These are phyloP conservation scores for Tinea pellionella DNA, from an alignment of 2,888 invertebrate genomes.

Conservation along the genomic window DNA sequence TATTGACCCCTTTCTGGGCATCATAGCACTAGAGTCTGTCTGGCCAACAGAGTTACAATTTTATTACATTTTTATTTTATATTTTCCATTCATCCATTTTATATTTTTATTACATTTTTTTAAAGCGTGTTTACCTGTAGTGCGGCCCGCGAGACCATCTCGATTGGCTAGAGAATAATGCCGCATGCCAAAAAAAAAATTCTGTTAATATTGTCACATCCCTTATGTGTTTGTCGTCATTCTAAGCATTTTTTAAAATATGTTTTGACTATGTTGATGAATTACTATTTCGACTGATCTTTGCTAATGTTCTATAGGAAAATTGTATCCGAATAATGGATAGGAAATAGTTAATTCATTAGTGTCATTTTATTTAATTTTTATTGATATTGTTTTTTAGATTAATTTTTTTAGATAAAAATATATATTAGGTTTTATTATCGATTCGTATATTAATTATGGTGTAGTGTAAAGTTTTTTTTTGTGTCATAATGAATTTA, in stretches of 20 bases:
- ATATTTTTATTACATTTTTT: too few species aligned
- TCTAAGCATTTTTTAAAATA: neutral
- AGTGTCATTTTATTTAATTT: neutral
- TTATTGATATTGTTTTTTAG: neutral
- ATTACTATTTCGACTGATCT: neutral
- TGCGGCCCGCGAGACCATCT: too few species aligned
- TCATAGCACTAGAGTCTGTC: too few species aligned
- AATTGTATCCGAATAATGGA: neutral
- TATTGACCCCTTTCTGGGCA: too few species aligned
- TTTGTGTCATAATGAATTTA: conserved; percentile 19
- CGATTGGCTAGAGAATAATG: too few species aligned
- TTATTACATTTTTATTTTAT: too few species aligned
- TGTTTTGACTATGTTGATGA: neutral
- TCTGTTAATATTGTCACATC: too few species aligned
- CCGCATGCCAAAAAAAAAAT: too few species aligned
- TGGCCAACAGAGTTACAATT: too few species aligned
- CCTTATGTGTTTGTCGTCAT: neutral
- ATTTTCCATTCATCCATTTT: too few species aligned
- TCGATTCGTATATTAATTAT: conserved; percentile 30
- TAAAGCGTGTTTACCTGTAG: too few species aligned
- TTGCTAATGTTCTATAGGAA: too few species aligned
- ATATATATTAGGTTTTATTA: conserved; percentile 27
- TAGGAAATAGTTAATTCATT: neutral
- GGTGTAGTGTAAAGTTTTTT: conserved; percentile 29
- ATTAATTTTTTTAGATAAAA: neutral